Base-by-base conservation (phyloP, 1,140 invertebrate species). In the Heliconius hewitsoni region DNA sequence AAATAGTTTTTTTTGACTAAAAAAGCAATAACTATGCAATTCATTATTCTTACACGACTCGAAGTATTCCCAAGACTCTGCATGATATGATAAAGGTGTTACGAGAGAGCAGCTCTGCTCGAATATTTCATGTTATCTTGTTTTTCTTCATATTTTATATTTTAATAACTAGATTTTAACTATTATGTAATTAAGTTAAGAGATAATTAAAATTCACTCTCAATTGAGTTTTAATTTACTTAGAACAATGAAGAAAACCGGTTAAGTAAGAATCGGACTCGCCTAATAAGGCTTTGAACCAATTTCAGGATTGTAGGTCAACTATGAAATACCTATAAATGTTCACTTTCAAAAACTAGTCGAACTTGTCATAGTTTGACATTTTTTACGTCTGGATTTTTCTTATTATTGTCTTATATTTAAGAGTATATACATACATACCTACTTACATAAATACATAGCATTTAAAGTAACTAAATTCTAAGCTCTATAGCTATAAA, bases 41-140 rank as follows among this genome's bases (percentile, higher is more conserved):
- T 60, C 57, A 60, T 60, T 27, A 60, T 60, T 27, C 57, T 60
- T 60, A 60, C 57, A 60, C 57, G 57, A 3, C 8, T 23, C 19
- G 57, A 60, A 60, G 57, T 60, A 23, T 60, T 60, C 57, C n/a
- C 23, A n/a, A 60, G 57, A 60, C 23, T 11, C 57, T 60, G 57
- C 57, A 9, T 23, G 57, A 11, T 60, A 60, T 60, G 57, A 60
- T 60, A 60, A 60, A 60, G 23, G 57, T 27, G 55, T 3, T 34
- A 34, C 5, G 34, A 34, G 34, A 34, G 0, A 60, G n/a, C n/a
- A 60, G 55, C 55, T 60, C n/a, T 60, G 57, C 8, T 60, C 23
- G 19, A 60, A 60, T 60, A 60, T 27, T 60, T 60, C n/a, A 27
- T 11, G n/a, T 3, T 1, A 23, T 23, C 57, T 60, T 23, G 8